Conservation (phyloP, 2,113 vertebrate genomes). For the Rousettus leschenaultii region DNA sequence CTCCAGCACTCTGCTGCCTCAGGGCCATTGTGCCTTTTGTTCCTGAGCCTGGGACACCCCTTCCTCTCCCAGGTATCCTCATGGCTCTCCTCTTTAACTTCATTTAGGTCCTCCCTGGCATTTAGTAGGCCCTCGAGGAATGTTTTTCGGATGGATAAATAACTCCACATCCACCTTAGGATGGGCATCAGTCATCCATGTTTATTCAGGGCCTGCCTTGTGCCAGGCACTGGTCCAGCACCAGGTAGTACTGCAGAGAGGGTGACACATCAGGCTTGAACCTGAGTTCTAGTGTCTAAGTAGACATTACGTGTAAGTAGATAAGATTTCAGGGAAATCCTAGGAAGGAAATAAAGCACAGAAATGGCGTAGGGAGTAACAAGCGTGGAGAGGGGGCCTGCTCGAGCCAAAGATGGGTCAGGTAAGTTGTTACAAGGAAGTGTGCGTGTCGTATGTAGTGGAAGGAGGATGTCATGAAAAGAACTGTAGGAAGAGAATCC, state of each 20-base stretch:
- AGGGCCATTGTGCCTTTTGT: background rate
- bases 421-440: background rate
- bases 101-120: background rate
- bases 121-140: background rate
- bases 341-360: background rate
- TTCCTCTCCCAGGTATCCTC: background rate
- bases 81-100: background rate
- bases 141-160: background rate
- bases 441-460: too few species aligned
- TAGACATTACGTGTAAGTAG: background rate
- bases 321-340: background rate
- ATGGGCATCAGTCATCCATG: background rate
- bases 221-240: background rate
- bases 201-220: background rate
- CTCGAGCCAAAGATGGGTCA: background rate
- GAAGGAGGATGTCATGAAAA: background rate
- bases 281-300: background rate
- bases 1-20: background rate
- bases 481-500: background rate
- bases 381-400: background rate
- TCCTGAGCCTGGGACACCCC: background rate
- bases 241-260: background rate
- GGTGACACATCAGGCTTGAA: background rate
- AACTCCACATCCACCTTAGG: background rate
- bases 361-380: background rate